Percentiles rank a stretch among this genome's conserved stretches.
These are phyloP conservation scores for Crossaster papposus DNA, from an alignment of 53 echinoderm and acorn worm genomes.

Conservation along the genomic window DNA sequence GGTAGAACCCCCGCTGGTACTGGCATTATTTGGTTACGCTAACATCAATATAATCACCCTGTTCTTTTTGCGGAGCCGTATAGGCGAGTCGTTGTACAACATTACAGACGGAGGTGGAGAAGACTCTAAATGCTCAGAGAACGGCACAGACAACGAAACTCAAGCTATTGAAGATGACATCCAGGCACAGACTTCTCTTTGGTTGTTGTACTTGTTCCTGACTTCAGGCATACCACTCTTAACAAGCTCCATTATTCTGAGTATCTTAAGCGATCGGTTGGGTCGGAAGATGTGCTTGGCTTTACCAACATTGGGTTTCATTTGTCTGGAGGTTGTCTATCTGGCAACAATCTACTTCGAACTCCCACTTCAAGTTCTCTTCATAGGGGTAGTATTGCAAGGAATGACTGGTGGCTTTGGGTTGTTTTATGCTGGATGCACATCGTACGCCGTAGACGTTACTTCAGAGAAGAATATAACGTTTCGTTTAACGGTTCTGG, in stretches of 20 bases:
- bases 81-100: slow-evolving; percentile 29
- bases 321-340: slow-evolving; percentile 20
- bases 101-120: neutral
- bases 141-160: neutral
- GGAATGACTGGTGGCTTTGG: slow-evolving; percentile 61
- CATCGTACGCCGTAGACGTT: slow-evolving; percentile 64
- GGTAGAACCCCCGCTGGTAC: slow-evolving; percentile 40
- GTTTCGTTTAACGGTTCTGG: slow-evolving; percentile 63
- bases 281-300: slow-evolving; percentile 66
- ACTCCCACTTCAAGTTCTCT: slow-evolving; percentile 56
- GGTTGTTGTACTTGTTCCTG: slow-evolving; percentile 56
- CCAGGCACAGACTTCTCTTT: slow-evolving; percentile 61
- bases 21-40: neutral
- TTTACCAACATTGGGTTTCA: slow-evolving; percentile 53
- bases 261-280: slow-evolving; percentile 63
- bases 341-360: slow-evolving; percentile 15
- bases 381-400: slow-evolving; percentile 44
- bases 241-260: slow-evolving; percentile 46
- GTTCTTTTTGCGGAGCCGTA: slow-evolving; percentile 13
- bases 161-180: slow-evolving; percentile 15
- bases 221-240: slow-evolving; percentile 44
- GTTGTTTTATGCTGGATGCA: slow-evolving; percentile 59
- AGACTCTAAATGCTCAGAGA: neutral
- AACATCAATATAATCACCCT: slow-evolving; percentile 13
- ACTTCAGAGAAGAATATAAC: slow-evolving; percentile 58